Conservation (phyloP, 2,113 vertebrate genomes). For the Forbesichthys agassizii region DNA sequence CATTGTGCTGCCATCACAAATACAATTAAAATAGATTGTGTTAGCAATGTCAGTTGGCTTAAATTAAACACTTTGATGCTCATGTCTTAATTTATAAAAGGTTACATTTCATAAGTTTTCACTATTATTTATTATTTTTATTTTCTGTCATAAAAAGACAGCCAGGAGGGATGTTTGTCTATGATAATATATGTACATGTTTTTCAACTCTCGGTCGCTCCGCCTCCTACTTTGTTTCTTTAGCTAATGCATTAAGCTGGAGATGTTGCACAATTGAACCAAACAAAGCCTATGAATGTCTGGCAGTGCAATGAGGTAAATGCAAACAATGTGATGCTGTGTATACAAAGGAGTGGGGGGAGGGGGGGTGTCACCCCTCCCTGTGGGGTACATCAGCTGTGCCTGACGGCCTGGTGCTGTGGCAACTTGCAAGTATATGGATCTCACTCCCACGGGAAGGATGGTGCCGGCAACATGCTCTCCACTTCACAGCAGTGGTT, state of each 20-base stretch:
- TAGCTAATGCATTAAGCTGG: too few relatives aligned
- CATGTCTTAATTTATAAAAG: too few relatives aligned
- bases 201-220: neutral
- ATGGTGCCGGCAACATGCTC: neutral
- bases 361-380: neutral
- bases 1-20: too few relatives aligned
- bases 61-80: too few relatives aligned
- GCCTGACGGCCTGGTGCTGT: neutral
- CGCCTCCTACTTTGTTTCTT: too few relatives aligned
- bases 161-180: neutral
- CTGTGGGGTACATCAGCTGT: neutral
- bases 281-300: neutral
- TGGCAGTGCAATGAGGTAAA: neutral
- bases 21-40: too few relatives aligned
- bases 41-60: too few relatives aligned
- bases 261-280: neutral
- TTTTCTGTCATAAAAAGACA: neutral
- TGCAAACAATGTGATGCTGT: neutral
- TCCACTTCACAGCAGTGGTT: neutral
- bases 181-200: neutral
- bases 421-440: neutral
- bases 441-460: neutral
- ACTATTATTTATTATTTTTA: too few relatives aligned
- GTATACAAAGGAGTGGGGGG: neutral
- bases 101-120: too few relatives aligned